phyloP scores from a whole-genome alignment of 2,888 invertebrate species.

The Morinoia aosen region DNA sequence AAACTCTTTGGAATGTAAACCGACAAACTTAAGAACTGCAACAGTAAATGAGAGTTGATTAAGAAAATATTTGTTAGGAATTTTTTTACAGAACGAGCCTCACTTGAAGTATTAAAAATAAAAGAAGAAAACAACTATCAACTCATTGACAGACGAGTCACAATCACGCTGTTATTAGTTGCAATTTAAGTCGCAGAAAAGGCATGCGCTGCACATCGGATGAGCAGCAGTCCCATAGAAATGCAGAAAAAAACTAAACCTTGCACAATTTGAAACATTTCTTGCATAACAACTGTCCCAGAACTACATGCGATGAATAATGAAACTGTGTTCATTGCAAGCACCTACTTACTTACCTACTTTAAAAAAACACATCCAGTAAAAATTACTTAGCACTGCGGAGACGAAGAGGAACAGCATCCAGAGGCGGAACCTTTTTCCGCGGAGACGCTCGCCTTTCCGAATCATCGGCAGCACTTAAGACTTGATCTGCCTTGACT shows the following conservation, averaged over 20 bases:
- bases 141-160: not conserved
- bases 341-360: not conserved
- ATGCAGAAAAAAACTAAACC: not conserved
- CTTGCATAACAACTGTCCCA: not conserved
- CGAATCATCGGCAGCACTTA: not conserved
- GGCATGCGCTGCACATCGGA: not conserved
- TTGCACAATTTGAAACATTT: not conserved
- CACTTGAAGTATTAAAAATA: not conserved
- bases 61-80: not conserved
- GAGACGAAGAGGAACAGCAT: slow-evolving; percentile 37
- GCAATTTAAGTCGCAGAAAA: not conserved
- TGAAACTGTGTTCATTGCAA: not conserved
- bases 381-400: slow-evolving; percentile 38
- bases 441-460: slow-evolving; percentile 23
- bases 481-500: not conserved
- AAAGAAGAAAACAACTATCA: not conserved
- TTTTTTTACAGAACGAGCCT: not conserved
- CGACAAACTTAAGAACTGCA: not conserved
- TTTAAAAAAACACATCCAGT: not conserved
- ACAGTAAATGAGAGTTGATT: not conserved
- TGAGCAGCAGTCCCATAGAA: not conserved
- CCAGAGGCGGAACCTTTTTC: not conserved
- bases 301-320: not conserved
- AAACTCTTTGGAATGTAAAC: slow-evolving; percentile 5
- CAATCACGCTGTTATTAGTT: not conserved